Conservation (phyloP, 2,888 invertebrate genomes). For the Hydrotaea cyrtoneurina region DNA sequence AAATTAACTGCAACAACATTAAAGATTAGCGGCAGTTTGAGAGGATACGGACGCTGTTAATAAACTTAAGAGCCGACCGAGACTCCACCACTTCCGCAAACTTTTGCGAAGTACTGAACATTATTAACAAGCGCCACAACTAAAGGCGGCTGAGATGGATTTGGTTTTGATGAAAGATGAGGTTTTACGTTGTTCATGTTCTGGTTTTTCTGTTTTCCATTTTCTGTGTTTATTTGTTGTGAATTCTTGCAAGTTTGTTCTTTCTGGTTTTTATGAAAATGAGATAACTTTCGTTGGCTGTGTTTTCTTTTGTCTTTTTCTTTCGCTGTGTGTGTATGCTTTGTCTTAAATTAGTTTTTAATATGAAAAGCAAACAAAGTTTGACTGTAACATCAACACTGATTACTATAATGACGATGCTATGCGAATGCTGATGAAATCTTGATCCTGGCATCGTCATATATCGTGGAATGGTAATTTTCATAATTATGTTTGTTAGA, state of each 20-base stretch:
- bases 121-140: neutral
- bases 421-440: neutral
- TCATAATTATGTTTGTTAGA: neutral
- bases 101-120: neutral
- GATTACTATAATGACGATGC: neutral
- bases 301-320: neutral
- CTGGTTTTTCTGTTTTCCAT: neutral
- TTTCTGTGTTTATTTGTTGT: neutral
- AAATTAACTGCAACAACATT: slow-evolving; percentile 18
- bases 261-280: slow-evolving; percentile 1
- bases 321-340: neutral
- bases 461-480: slow-evolving; percentile 6
- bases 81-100: neutral
- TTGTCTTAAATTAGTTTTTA: slow-evolving; percentile 25
- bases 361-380: neutral
- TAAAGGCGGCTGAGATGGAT: neutral
- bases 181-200: slow-evolving; percentile 9
- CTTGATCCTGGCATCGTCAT: neutral
- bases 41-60: slow-evolving; percentile 7
- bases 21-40: neutral
- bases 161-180: neutral
- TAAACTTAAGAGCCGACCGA: slow-evolving; percentile 13
- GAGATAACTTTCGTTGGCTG: slow-evolving; percentile 17
- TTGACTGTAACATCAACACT: neutral
- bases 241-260: no score